Percentiles rank a stretch among this genome's conserved stretches.
Conservation (phyloP, 2,113 vertebrate genomes). For the Zapus hudsonius region DNA sequence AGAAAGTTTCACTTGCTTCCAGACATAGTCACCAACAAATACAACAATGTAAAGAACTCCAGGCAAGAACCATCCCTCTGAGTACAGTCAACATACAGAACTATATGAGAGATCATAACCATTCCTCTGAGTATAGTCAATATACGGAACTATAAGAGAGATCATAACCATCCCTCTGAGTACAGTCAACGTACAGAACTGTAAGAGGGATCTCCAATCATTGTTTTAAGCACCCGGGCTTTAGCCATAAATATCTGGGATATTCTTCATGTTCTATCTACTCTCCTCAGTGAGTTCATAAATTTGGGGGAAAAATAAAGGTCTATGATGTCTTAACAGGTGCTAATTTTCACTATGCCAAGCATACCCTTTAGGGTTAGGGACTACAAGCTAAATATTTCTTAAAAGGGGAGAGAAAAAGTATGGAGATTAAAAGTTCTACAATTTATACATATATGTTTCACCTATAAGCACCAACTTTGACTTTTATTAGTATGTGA, state of each 20-base stretch:
- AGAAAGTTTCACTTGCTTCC: not conserved
- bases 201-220: not conserved
- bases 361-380: not conserved
- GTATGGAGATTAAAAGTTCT: not conserved
- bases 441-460: not conserved
- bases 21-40: not conserved
- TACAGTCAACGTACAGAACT: not conserved
- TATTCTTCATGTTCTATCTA: not conserved
- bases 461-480: not conserved
- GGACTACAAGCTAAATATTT: not conserved
- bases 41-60: not conserved
- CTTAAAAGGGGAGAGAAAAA: not conserved
- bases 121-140: not conserved
- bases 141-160: not conserved
- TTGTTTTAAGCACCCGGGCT: not conserved
- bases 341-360: not conserved
- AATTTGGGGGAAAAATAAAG: not conserved
- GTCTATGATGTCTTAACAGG: not conserved
- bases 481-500: not conserved
- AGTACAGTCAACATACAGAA: not conserved
- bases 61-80: not conserved
- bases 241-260: not conserved
- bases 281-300: not conserved
- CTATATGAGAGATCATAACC: not conserved
- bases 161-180: not conserved